phyloP scores from a whole-genome alignment of 2,113 vertebrate species.

The Lichenostomus cassidix region DNA sequence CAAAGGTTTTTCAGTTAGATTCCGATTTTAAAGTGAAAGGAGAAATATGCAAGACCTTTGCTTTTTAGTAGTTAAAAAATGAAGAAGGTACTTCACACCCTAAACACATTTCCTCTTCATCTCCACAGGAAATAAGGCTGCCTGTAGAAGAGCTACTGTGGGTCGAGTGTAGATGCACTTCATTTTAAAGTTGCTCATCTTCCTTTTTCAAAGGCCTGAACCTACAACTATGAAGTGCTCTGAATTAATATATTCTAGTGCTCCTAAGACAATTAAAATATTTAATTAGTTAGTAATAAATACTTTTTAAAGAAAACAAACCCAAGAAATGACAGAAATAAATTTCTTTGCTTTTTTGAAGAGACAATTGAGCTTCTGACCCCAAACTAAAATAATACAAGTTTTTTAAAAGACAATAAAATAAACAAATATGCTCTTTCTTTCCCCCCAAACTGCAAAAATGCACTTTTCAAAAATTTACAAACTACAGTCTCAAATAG shows the following conservation, averaged over 20 bases:
- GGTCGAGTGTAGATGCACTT: not conserved
- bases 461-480: not conserved
- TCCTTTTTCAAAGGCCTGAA: not conserved
- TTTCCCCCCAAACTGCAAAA: not conserved
- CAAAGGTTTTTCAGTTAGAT: constrained; percentile 22
- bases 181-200: not conserved
- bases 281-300: not conserved
- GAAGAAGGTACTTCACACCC: constrained; percentile 6
- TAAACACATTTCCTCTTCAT: constrained; percentile 45
- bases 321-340: not conserved
- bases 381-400: not conserved
- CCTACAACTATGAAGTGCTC: not conserved
- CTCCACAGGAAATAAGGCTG: constrained; percentile 54
- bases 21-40: constrained; percentile 1
- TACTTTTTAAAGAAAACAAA: not conserved
- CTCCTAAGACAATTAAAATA: not conserved
- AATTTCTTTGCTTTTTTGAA: not conserved
- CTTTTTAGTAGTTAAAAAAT: not conserved
- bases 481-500: not conserved
- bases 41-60: not conserved
- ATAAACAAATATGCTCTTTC: not conserved
- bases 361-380: not conserved
- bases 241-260: not conserved
- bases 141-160: not conserved
- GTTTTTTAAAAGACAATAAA: not conserved